Conservation (phyloP, 2,888 invertebrate species). For the Ceriagrion tenellum region DNA sequence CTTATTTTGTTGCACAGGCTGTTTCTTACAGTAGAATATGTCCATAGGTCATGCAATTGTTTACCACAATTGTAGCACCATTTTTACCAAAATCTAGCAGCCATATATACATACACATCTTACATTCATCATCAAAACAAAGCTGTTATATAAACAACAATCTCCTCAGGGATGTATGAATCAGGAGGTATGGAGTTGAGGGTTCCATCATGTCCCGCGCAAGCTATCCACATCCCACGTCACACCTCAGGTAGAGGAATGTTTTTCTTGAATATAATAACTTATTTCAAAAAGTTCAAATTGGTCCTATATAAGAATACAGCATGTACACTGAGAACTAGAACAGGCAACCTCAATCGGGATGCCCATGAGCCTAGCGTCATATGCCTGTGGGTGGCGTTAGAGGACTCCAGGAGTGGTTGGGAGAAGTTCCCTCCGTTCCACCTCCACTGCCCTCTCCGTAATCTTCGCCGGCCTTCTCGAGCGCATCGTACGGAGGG, state of each 20-base stretch:
- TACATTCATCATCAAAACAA: not conserved
- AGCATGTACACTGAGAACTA: not conserved
- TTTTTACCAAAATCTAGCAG: conserved; percentile 11
- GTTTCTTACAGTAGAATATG: not conserved
- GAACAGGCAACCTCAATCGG: not conserved
- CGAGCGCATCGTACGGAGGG: conserved; percentile 63
- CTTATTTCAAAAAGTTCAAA: not conserved
- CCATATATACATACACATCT: not conserved
- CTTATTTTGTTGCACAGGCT: conserved; percentile 23
- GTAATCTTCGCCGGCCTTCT: conserved; percentile 51
- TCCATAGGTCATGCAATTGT: conserved; percentile 41
- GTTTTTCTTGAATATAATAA: not conserved
- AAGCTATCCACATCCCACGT: not conserved
- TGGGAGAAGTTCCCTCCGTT: conserved; percentile 45
- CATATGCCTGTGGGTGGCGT: conserved; percentile 68
- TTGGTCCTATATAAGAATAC: not conserved
- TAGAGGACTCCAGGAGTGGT: conserved; percentile 61
- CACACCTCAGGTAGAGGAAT: not conserved
- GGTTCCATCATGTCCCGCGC: not conserved
- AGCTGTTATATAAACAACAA: not conserved
- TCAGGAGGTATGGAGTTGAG: not conserved
- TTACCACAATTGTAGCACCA: conserved; percentile 19
- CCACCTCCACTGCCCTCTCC: conserved; percentile 52
- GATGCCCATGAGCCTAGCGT: conserved; percentile 41
- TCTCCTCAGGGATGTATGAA: not conserved